phyloP scores from a whole-genome alignment of 2,113 vertebrate species.

The Xiphorhynchus elegans region DNA sequence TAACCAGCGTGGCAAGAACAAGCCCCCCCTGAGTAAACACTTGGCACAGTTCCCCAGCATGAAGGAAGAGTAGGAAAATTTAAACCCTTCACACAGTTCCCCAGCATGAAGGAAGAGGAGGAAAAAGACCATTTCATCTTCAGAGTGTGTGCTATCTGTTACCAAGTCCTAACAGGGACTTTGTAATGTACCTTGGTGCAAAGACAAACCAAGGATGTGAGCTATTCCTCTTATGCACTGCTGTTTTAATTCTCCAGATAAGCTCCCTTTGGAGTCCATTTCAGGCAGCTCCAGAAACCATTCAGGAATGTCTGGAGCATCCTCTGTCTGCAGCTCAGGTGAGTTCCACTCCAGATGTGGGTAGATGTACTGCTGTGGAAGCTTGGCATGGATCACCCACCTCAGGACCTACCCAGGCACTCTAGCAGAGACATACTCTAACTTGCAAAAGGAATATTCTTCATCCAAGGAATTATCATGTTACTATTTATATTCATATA shows the following conservation, averaged over 20 bases:
- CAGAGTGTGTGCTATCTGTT: not conserved
- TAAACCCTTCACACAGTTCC: not conserved
- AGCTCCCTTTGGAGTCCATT: not conserved
- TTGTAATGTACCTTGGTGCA: not conserved
- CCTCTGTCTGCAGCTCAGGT: not conserved
- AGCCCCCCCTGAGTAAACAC: not conserved
- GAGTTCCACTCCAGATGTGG: not conserved
- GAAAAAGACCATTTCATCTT: not conserved
- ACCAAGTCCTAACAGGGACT: not conserved
- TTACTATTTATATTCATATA: not conserved
- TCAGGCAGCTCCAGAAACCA: not conserved
- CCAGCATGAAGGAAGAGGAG: not conserved
- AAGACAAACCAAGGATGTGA: not conserved
- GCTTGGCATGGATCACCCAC: not conserved
- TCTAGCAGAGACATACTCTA: not conserved
- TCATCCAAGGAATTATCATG: not conserved
- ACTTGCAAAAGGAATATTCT: constrained; percentile 24
- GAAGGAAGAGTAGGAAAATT: not conserved
- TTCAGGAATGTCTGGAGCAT: not conserved
- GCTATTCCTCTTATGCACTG: not conserved
- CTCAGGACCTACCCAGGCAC: not conserved
- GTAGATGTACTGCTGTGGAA: not conserved
- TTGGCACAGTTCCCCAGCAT: not conserved
- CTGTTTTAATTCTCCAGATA: not conserved
- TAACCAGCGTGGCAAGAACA: not conserved